phyloP scores from a whole-genome alignment of 2,113 vertebrate species.

The Gobius niger region DNA sequence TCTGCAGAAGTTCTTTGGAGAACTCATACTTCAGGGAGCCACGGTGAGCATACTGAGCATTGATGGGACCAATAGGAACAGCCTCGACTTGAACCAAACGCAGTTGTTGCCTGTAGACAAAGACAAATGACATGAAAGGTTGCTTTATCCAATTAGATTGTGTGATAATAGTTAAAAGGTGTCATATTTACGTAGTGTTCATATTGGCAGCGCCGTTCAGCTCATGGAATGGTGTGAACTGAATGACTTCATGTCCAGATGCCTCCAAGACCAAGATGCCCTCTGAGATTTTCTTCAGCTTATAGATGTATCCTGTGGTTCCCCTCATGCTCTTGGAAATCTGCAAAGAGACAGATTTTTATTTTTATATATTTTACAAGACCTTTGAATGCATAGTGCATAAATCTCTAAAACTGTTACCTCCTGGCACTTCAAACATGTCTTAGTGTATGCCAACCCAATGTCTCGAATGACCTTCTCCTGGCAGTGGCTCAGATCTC shows the following conservation, averaged over 20 bases:
- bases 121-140: constrained; percentile 2
- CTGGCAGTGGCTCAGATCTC: constrained; percentile 81
- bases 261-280: constrained; percentile 74
- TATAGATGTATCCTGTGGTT: constrained; percentile 71
- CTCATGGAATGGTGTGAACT: constrained; percentile 78
- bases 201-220: constrained; percentile 74
- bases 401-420: constrained; percentile 45
- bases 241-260: constrained; percentile 75
- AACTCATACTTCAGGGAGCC: constrained; percentile 77
- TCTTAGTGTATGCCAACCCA: constrained; percentile 77
- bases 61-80: constrained; percentile 5
- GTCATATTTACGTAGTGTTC: constrained; percentile 72
- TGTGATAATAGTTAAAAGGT: not conserved
- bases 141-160: not conserved
- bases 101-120: constrained; percentile 73
- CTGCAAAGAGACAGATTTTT: constrained; percentile 51
- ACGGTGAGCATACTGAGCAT: constrained; percentile 51
- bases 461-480: constrained; percentile 73
- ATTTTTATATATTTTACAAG: not conserved
- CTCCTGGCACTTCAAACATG: constrained; percentile 60
- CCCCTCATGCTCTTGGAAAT: constrained; percentile 76
- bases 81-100: constrained; percentile 68
- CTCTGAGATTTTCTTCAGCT: constrained; percentile 69
- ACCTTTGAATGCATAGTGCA: not conserved
- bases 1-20: constrained; percentile 69